These are phyloP conservation scores for Sus scrofa DNA, from an alignment of 2,113 vertebrate species.

Conservation along the genomic window DNA sequence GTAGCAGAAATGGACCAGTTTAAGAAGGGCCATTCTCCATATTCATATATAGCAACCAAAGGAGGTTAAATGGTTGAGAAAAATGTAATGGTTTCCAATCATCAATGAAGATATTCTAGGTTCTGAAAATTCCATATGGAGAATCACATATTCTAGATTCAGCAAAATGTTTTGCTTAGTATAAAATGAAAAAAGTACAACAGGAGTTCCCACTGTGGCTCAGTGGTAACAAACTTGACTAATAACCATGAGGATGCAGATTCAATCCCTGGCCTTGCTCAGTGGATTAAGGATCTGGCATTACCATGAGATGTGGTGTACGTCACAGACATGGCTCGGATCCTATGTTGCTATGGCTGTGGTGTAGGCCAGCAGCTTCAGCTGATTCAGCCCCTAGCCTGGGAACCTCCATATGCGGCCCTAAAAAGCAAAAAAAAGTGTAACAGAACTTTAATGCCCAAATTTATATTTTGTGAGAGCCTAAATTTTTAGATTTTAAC, in stretches of 20 bases:
- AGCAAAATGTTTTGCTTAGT: background rate
- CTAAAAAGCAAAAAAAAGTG: too few species aligned
- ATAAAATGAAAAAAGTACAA: constrained; percentile 34
- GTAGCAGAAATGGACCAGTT: background rate
- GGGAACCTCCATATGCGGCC: too few species aligned
- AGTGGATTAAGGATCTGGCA: too few species aligned
- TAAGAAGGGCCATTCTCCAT: background rate
- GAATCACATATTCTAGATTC: background rate
- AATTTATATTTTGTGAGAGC: background rate
- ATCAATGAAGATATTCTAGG: background rate
- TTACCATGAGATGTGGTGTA: too few species aligned
- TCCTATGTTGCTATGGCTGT: too few species aligned
- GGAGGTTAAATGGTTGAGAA: background rate
- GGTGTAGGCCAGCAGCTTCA: too few species aligned
- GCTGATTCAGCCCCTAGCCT: too few species aligned
- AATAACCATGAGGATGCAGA: too few species aligned
- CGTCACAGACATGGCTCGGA: too few species aligned
- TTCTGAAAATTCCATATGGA: constrained; percentile 12
- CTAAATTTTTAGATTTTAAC: constrained; percentile 8
- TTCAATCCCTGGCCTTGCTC: too few species aligned
- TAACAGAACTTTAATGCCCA: background rate
- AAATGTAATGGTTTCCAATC: background rate
- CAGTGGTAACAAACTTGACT: too few species aligned
- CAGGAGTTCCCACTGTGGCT: too few species aligned
- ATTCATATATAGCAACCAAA: background rate